A percentile compares a stretch with the other conserved stretches of the same genome.
These are phyloP conservation scores for Nerophis ophidion DNA, from an alignment of 2,113 vertebrate species.

Conservation along the genomic window DNA sequence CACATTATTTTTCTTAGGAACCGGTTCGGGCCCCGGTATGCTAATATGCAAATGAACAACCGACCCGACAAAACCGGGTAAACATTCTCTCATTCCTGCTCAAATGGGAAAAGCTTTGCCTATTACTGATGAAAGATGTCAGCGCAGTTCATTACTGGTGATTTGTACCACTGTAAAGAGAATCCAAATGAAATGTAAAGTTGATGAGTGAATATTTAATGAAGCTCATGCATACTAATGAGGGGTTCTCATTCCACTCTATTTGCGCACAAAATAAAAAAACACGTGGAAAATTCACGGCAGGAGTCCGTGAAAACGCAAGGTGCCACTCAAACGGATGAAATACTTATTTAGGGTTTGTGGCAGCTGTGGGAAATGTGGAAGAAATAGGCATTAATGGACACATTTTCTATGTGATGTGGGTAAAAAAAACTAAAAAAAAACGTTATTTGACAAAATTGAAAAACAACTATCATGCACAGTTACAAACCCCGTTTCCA, in stretches of 20 bases:
- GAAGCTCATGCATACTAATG: slow-evolving; percentile 62
- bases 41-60: no score
- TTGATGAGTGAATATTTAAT: slow-evolving; percentile 70
- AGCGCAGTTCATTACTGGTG: slow-evolving; percentile 68
- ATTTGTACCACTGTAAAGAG: slow-evolving; percentile 63
- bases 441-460: not conserved
- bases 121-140: slow-evolving; percentile 72
- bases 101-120: slow-evolving; percentile 50
- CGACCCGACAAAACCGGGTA: not conserved
- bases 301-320: slow-evolving; percentile 27
- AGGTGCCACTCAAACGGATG: slow-evolving; percentile 33
- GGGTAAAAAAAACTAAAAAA: not conserved
- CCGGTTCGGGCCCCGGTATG: no score
- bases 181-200: slow-evolving; percentile 54
- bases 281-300: slow-evolving; percentile 58
- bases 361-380: slow-evolving; percentile 11
- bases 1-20: no score
- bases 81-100: slow-evolving; percentile 32
- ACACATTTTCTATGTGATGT: not conserved
- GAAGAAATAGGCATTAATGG: not conserved
- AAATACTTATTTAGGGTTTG: slow-evolving; percentile 28
- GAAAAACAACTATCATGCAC: not conserved
- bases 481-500: no score
- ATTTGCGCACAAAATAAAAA: slow-evolving; percentile 58
- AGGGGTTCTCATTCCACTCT: slow-evolving; percentile 39